Evolutionary conservation across 2,888 invertebrate species (phyloP).

Genomic region (Drosophila kanekoi): DNA sequence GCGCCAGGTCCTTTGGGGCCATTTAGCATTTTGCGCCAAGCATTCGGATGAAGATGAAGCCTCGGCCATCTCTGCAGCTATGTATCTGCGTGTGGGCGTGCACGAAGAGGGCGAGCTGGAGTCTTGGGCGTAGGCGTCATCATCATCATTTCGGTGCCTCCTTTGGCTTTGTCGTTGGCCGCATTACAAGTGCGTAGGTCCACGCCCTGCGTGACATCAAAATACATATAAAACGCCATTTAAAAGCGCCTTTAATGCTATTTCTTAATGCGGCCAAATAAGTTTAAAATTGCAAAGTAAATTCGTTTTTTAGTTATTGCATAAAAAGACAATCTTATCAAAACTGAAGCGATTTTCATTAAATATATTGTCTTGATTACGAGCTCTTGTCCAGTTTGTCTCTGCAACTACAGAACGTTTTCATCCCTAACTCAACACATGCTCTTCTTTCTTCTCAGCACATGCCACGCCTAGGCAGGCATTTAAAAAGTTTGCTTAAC

Average conservation of each 20-base stretch:
- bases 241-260: constrained; percentile 13
- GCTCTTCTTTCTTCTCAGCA: not conserved
- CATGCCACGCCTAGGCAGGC: constrained; percentile 47
- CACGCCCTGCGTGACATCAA: constrained; percentile 29
- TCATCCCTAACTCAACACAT: not conserved
- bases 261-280: not conserved
- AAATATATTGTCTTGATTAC: not conserved
- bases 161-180: constrained; percentile 28
- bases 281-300: constrained; percentile 11
- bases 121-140: constrained; percentile 68
- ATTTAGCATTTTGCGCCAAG: constrained; percentile 70
- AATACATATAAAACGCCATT: constrained; percentile 31
- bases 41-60: constrained; percentile 37
- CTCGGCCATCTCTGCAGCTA: constrained; percentile 9
- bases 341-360: not conserved
- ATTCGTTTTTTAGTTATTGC: not conserved
- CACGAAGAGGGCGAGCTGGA: constrained; percentile 4
- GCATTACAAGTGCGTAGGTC: constrained; percentile 48
- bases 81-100: constrained; percentile 30
- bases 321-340: not conserved
- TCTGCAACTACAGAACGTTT: not conserved
- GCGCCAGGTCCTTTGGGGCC: constrained; percentile 71
- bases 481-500: constrained; percentile 79
- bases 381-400: not conserved
- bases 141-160: constrained; percentile 64